Conservation (phyloP, 23 tunicate genomes). For the Aplidium turbinatum region DNA sequence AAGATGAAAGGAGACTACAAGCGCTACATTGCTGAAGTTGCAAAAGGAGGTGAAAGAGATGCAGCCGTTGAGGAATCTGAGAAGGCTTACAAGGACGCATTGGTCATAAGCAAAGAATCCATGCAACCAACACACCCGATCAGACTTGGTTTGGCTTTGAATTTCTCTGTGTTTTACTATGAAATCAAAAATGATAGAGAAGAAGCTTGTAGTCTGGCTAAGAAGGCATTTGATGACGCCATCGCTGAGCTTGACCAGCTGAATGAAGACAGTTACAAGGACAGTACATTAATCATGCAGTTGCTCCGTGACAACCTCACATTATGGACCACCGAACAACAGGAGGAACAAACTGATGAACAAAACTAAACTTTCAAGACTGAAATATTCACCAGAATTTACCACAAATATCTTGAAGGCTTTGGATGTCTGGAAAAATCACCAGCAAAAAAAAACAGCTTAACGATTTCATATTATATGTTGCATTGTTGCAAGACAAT, state of each 20-base stretch:
- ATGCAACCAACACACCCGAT: slow-evolving; percentile 69
- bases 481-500: too few relatives aligned
- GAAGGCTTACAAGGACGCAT: slow-evolving; percentile 48
- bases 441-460: too few relatives aligned
- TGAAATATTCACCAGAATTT: too few relatives aligned
- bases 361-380: too few relatives aligned
- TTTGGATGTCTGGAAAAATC: not conserved
- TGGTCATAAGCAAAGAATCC: not conserved
- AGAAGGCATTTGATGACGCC: slow-evolving; percentile 87
- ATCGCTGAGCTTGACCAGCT: slow-evolving; percentile 78
- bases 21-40: slow-evolving; percentile 79
- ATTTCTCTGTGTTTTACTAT: slow-evolving; percentile 69
- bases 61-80: slow-evolving; percentile 36
- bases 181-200: slow-evolving; percentile 49
- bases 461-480: too few relatives aligned
- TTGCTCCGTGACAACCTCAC: slow-evolving; percentile 95
- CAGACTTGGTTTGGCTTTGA: slow-evolving; percentile 65
- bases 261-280: slow-evolving; percentile 87
- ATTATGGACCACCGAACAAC: slow-evolving; percentile 81
- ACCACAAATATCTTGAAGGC: too few relatives aligned
- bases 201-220: slow-evolving; percentile 72
- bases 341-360: slow-evolving; percentile 16
- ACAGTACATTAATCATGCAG: slow-evolving; percentile 96
- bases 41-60: slow-evolving; percentile 32
- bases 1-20: slow-evolving; percentile 77